A percentile compares a stretch with the other conserved stretches of the same genome.
Conservation (phyloP, 2,797 vertebrate species). For the Gymnodraco acuticeps region DNA sequence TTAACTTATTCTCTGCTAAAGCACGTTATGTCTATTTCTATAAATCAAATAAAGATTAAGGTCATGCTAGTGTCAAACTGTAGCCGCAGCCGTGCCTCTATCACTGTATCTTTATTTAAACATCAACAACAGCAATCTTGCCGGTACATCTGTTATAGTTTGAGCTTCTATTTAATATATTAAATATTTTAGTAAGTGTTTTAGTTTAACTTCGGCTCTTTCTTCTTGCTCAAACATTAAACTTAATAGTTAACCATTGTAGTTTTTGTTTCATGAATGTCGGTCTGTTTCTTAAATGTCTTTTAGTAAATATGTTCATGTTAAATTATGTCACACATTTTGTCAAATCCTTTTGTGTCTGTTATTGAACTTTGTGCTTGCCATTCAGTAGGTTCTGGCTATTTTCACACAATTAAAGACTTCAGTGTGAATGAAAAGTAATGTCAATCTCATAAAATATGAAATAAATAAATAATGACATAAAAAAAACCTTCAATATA, state of each 20-base stretch:
- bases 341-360: not conserved
- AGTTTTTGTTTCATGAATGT: not conserved
- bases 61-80: not conserved
- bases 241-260: not conserved
- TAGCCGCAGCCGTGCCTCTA: not conserved
- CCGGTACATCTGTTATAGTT: not conserved
- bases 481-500: too few relatives aligned
- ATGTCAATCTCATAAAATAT: too few relatives aligned
- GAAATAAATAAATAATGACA: too few relatives aligned
- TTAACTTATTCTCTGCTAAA: not conserved
- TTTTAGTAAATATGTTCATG: not conserved
- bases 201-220: too few relatives aligned
- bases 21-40: rapidly evolving
- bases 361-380: too few relatives aligned
- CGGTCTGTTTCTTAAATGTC: not conserved
- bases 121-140: too few relatives aligned
- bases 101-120: not conserved
- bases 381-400: too few relatives aligned
- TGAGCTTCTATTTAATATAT: not conserved
- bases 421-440: too few relatives aligned
- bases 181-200: not conserved
- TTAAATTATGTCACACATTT: not conserved
- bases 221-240: not conserved
- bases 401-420: too few relatives aligned
- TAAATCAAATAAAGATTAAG: not conserved